These are phyloP conservation scores for Rhabditoides inermis DNA, from an alignment of 2,888 invertebrate genomes.

Conservation along the genomic window DNA sequence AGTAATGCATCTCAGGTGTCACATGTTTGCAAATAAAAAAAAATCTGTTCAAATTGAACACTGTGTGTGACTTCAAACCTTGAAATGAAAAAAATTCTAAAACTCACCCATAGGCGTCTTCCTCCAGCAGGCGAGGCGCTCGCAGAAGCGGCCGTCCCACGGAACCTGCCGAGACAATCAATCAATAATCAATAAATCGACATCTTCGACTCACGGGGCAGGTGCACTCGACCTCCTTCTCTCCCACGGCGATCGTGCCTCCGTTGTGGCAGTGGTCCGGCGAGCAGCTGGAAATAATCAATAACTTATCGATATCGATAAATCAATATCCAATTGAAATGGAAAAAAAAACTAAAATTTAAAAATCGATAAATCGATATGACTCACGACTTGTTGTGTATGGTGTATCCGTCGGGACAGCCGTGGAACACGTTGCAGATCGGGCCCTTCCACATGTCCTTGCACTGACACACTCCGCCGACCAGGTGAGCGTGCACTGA, in stretches of 20 bases:
- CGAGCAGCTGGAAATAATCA: conserved; percentile 39
- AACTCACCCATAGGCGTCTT: conserved; percentile 34
- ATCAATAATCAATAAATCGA: neutral
- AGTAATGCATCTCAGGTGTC: too few species aligned
- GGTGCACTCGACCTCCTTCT: conserved; percentile 42
- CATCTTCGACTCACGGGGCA: conserved; percentile 21
- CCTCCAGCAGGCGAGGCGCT: conserved; percentile 48
- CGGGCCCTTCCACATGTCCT: conserved; percentile 39
- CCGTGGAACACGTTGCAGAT: conserved; percentile 43
- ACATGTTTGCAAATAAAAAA: too few species aligned
- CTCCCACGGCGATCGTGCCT: conserved; percentile 43
- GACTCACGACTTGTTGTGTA: conserved; percentile 32
- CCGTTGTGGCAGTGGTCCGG: conserved; percentile 41
- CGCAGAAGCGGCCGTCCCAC: conserved; percentile 48
- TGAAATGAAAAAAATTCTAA: too few species aligned
- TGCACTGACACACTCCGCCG: conserved; percentile 35
- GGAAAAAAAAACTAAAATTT: too few species aligned
- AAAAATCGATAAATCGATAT: too few species aligned
- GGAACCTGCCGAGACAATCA: conserved; percentile 22
- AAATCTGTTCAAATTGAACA: too few species aligned
- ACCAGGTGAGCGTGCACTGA: conserved; percentile 29
- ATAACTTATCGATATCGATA: too few species aligned
- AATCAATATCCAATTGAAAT: neutral
- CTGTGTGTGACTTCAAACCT: too few species aligned
- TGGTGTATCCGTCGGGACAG: conserved; percentile 30